Conservation (phyloP, 2,797 vertebrate genomes). For the Iguana delicatissima region DNA sequence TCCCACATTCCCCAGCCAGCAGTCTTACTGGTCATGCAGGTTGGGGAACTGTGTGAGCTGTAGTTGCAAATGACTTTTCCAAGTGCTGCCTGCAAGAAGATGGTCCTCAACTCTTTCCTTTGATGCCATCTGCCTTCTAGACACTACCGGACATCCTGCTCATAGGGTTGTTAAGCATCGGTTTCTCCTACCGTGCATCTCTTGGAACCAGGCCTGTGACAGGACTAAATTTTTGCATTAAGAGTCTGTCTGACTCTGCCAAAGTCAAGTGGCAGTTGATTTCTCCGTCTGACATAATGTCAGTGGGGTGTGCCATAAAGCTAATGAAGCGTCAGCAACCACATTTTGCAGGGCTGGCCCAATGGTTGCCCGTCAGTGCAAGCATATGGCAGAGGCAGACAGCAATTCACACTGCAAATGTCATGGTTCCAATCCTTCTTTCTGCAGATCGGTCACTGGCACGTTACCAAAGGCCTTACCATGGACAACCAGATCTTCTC, state of each 20-base stretch:
- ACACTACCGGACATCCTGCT: background rate
- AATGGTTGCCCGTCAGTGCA: conserved; percentile 5
- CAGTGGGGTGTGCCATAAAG: conserved; percentile 2
- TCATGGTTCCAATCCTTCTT: conserved; percentile 53
- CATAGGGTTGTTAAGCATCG: background rate
- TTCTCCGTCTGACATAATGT: background rate
- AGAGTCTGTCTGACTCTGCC: fast-evolving
- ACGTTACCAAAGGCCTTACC: conserved; percentile 92
- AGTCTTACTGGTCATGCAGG: background rate
- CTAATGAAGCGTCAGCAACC: conserved; percentile 42
- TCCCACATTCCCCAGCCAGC: no score
- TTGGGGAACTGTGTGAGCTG: background rate
- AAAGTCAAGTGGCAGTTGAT: fast-evolving
- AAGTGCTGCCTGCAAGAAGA: background rate
- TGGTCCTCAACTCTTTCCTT: background rate
- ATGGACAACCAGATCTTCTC: conserved; percentile 95
- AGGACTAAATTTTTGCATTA: fast-evolving
- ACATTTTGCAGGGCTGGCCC: conserved; percentile 33
- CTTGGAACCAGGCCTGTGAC: background rate
- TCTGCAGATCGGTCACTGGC: conserved; percentile 96
- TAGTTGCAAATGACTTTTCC: background rate
- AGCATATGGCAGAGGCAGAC: conserved; percentile 41
- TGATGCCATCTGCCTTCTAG: background rate
- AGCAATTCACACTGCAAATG: conserved; percentile 47
- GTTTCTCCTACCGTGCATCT: background rate